Base-by-base conservation (phyloP, 2,888 invertebrate species). In the Lithophane leautieri region DNA sequence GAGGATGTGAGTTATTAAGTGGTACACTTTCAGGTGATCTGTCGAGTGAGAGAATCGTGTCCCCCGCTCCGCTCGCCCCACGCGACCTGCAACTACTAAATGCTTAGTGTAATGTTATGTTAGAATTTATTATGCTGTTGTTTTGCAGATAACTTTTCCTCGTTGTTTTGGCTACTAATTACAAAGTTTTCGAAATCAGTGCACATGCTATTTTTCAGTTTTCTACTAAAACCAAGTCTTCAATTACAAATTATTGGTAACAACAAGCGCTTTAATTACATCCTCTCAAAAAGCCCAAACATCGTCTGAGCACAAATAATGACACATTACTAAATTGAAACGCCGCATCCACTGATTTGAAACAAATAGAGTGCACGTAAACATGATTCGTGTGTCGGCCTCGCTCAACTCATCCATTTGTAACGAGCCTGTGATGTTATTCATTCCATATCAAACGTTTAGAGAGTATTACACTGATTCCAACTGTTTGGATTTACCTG, bases 1-100 rank as follows among this genome's bases (percentile, higher is more conserved):
- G 93, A 94, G 95, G 96, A 96, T 95, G 96, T 94, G 96, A 96
- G 96, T 95, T 94, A 96, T 96, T 96, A 95, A 95, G 95, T 95
- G 94, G 95, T 95, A 95, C 95, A 95, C 95, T 94, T 95, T 95
- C 96, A 96, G 95, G 94, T 96, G 96, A 96, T 95, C 96, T 94
- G 94, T 95, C 95, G 95, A 95, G 95, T 96, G 96, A 95, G 95
- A 96, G 94, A 94, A 95, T 95, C 94, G 94, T 91, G 90, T 90
- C 91, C 92, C 34, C 82, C 82, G 76, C 84, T 82, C 84, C 82
- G 82, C 84, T 83, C 70, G 82, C 80, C 88, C 82, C 82, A 78
- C 83, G 73, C 73, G 74, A 81, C 86, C 76, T 83, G 86, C 79
- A 89, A 81, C 86, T 85, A 89, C 70, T 79, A 89, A 89, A 84